phyloP scores from a whole-genome alignment of 2,797 vertebrate genomes.

The Poeciliopsis presidionis region DNA sequence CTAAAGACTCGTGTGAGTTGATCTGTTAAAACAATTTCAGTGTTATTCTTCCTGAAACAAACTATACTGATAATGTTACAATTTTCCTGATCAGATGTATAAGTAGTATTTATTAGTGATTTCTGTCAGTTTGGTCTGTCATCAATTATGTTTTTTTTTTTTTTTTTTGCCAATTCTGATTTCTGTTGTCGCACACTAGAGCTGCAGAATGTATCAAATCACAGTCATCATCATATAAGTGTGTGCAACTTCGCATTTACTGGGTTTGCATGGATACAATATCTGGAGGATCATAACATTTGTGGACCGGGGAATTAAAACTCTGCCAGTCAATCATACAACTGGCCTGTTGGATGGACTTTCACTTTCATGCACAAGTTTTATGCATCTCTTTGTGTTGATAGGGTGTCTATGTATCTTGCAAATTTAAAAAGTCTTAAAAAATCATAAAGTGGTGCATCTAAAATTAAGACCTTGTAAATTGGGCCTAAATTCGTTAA shows the following conservation, averaged over 20 bases:
- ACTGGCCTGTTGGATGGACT: background rate
- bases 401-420: no score
- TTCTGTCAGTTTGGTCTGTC: background rate
- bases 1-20: conserved; percentile 85
- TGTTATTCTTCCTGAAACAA: background rate
- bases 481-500: no score
- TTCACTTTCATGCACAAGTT: background rate
- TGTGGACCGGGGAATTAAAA: background rate
- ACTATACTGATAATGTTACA: background rate
- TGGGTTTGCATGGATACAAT: background rate
- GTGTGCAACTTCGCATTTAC: background rate
- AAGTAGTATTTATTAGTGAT: background rate
- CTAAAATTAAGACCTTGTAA: no score
- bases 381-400: background rate
- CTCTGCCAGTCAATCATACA: background rate
- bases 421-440: no score
- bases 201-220: background rate
- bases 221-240: background rate
- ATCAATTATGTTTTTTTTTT: background rate
- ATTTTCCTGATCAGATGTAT: background rate
- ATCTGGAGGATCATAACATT: background rate
- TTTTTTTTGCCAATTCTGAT: background rate
- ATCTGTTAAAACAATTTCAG: background rate
- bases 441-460: no score
- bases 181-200: background rate